Base-by-base conservation (phyloP, 1,140 invertebrate species). In the Limonius californicus region DNA sequence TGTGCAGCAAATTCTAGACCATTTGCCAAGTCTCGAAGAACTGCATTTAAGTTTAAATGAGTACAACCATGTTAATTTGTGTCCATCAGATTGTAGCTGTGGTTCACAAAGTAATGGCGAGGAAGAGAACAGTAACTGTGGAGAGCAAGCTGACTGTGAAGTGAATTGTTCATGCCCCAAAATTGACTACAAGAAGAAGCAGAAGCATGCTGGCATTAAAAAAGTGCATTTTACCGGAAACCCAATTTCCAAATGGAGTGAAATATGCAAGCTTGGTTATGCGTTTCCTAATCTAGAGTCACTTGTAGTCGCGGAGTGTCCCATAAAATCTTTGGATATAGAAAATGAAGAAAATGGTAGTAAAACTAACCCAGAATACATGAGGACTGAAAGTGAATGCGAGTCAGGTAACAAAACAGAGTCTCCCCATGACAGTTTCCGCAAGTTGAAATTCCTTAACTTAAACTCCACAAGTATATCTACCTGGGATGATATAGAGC, bases 1-100 rank as follows among this genome's bases (percentile, higher is more conserved):
- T 65, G 85, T 96, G n/a, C 83, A 87, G 62, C 83, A 85, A 12
- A 78, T 96, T 47, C 79, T 96, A 2, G 84, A 87, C 66, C 83
- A 84, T 72, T 81, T 90, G 61, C 90, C 83, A 68, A 87, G 87
- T 73, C 78, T 97, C 12, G 89, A 92, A 80, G 94, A 97, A 78
- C 80, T 97, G 20, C 94, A 97, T 77, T 77, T 97, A 62, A 95
- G 92, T 66, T 80, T 95, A 11, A 94, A 94, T 75, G 88, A 93
- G 68, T 95, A 93, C 75, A 83, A 82, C 12, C 83, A 84, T 61
- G 87, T 96, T 1, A 82, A 88, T 45, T 61, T 76, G 16, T 72
- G 69, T 54, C 62, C 62, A 27, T 59, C 68, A 32, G 57, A 64
- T 2, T 62, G 55, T 11, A 39, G 61, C 2, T 68, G 69, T 62